phyloP scores from a whole-genome alignment of 2,888 invertebrate genomes.

The Tupiocoris notatus region DNA sequence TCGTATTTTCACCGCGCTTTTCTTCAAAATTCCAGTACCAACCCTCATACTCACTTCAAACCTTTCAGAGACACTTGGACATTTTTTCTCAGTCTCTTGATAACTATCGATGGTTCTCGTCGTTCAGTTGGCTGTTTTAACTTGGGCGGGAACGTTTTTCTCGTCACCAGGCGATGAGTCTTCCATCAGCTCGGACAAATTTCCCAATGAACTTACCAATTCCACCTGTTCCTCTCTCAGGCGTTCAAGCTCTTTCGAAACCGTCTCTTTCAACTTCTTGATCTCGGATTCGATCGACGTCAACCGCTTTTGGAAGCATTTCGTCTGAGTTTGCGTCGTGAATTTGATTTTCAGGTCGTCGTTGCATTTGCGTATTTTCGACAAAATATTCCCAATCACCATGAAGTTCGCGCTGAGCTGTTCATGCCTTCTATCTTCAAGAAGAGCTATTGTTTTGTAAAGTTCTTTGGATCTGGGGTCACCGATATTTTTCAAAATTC shows the following conservation, averaged over 20 bases:
- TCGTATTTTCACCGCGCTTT: too few species aligned
- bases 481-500: slow-evolving; percentile 24
- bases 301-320: slow-evolving; percentile 25
- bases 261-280: slow-evolving; percentile 2
- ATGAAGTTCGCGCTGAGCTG: not conserved
- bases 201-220: slow-evolving; percentile 1
- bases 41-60: too few species aligned
- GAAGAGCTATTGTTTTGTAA: slow-evolving; percentile 7
- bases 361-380: slow-evolving; percentile 30
- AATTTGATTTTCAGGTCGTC: slow-evolving; percentile 1
- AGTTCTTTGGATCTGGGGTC: slow-evolving; percentile 23
- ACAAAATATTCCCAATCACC: not conserved
- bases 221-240: slow-evolving; percentile 1
- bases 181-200: slow-evolving; percentile 15
- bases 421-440: slow-evolving; percentile 15
- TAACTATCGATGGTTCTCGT: too few species aligned
- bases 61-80: too few species aligned
- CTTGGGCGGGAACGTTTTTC: too few species aligned
- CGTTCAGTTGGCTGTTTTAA: too few species aligned
- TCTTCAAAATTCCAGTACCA: too few species aligned
- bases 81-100: too few species aligned
- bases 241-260: not conserved
- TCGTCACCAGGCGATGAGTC: not conserved
- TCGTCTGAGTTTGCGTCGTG: slow-evolving; percentile 2
- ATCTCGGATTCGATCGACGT: slow-evolving; percentile 23